These are phyloP conservation scores for Scaptomyza polygonia DNA, from an alignment of 2,888 invertebrate genomes.

Conservation along the genomic window DNA sequence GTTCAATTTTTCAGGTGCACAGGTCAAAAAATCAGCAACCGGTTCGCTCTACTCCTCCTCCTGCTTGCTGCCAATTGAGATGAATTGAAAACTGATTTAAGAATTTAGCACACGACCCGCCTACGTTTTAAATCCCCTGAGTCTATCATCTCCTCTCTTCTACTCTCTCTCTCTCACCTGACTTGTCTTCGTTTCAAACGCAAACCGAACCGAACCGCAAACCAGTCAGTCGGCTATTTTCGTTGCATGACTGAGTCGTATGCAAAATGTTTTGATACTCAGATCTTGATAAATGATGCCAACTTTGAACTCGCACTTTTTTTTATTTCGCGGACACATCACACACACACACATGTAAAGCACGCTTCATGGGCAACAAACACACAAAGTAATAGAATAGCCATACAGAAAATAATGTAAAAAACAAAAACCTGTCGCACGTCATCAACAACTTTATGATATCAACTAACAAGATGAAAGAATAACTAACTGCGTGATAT, in stretches of 20 bases:
- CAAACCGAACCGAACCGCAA: constrained; percentile 10
- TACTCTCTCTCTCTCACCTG: no score
- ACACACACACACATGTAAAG: background rate
- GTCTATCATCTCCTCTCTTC: background rate
- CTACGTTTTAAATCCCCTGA: background rate
- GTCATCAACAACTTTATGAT: constrained; percentile 67
- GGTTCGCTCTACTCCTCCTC: constrained; percentile 13
- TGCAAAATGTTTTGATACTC: constrained; percentile 33
- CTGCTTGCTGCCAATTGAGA: constrained; percentile 19
- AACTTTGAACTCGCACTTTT: constrained; percentile 56
- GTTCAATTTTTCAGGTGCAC: constrained; percentile 2
- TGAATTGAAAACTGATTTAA: constrained; percentile 24
- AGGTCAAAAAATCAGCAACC: constrained; percentile 25
- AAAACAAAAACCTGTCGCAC: constrained; percentile 37
- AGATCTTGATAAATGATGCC: constrained; percentile 45
- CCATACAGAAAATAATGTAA: background rate
- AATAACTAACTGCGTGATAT: background rate
- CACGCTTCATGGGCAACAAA: constrained; percentile 14
- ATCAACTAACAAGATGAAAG: constrained; percentile 51
- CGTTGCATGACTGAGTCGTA: constrained; percentile 54
- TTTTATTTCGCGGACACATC: constrained; percentile 17
- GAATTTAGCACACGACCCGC: constrained; percentile 48
- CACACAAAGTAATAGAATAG: constrained; percentile 29
- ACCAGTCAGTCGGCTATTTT: constrained; percentile 53
- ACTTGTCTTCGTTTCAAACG: constrained; percentile 7